A percentile compares a stretch with the other conserved stretches of the same genome.
These are phyloP conservation scores for Malurus leucopterus DNA, from an alignment of 2,797 vertebrate genomes.

Conservation along the genomic window DNA sequence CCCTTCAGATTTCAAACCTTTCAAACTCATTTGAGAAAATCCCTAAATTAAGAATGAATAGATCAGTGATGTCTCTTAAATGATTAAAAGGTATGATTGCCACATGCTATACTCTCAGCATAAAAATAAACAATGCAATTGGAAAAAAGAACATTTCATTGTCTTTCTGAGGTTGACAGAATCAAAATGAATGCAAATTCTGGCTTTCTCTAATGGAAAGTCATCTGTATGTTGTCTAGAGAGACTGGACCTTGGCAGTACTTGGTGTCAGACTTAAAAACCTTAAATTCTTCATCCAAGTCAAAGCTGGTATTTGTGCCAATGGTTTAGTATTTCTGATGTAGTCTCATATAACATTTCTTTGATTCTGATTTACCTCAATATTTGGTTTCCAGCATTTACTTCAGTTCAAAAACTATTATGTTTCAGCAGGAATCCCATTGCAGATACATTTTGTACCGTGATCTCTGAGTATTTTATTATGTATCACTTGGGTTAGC, in stretches of 20 bases:
- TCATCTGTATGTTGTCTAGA: background rate
- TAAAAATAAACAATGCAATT: background rate
- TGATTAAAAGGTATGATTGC: background rate
- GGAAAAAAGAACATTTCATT: background rate
- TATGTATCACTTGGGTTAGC: background rate
- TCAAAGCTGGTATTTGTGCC: background rate
- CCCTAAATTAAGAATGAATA: background rate
- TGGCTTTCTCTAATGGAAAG: background rate
- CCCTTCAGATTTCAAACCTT: background rate
- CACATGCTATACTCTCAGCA: background rate
- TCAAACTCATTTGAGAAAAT: background rate
- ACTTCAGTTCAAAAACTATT: background rate
- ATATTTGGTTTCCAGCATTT: background rate
- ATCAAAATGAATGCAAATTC: background rate
- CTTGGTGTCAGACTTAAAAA: background rate
- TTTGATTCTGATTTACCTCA: background rate
- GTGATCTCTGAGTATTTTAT: background rate
- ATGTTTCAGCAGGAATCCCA: background rate
- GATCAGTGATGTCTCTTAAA: background rate
- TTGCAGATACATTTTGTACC: background rate
- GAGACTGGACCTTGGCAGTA: background rate
- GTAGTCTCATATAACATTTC: background rate
- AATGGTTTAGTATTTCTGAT: background rate
- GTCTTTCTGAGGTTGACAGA: background rate
- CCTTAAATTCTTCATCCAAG: background rate